These are phyloP conservation scores for Sussaba pulchella DNA, from an alignment of 2,888 invertebrate species.

Conservation along the genomic window DNA sequence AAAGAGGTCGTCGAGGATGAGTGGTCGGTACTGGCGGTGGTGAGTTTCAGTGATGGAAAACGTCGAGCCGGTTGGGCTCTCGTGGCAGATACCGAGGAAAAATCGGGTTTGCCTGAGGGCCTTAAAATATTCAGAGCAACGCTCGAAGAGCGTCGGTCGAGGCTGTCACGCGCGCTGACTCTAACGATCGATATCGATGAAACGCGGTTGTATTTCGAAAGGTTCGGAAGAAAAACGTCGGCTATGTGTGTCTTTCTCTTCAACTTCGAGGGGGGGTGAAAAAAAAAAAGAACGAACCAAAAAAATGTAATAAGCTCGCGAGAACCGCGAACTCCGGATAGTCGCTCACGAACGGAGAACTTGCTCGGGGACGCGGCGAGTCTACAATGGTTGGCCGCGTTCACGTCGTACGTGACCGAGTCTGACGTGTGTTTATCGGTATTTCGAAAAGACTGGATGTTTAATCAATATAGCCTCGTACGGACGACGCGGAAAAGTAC, in stretches of 20 bases:
- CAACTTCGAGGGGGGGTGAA: too few relatives aligned
- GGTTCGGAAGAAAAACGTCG: constrained; percentile 35
- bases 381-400: not conserved
- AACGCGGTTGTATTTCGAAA: constrained; percentile 73
- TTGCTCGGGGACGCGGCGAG: not conserved
- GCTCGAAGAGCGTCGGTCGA: constrained; percentile 49
- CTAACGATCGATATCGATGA: constrained; percentile 75
- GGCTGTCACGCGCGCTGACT: constrained; percentile 49
- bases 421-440: constrained; percentile 64
- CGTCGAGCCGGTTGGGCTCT: not conserved
- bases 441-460: not conserved
- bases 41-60: constrained; percentile 8
- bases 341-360: not conserved
- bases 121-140: constrained; percentile 75
- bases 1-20: constrained; percentile 24
- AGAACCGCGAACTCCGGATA: not conserved
- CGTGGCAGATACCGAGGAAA: constrained; percentile 24
- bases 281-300: not conserved
- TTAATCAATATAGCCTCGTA: constrained; percentile 15
- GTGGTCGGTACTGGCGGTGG: not conserved
- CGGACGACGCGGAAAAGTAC: too few relatives aligned
- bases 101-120: constrained; percentile 48
- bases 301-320: constrained; percentile 20
- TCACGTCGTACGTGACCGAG: constrained; percentile 14
- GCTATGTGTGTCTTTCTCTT: not conserved